These are phyloP conservation scores for Montipora sp. DNA, from an alignment of 64 coral and sea anemone species.

Conservation along the genomic window DNA sequence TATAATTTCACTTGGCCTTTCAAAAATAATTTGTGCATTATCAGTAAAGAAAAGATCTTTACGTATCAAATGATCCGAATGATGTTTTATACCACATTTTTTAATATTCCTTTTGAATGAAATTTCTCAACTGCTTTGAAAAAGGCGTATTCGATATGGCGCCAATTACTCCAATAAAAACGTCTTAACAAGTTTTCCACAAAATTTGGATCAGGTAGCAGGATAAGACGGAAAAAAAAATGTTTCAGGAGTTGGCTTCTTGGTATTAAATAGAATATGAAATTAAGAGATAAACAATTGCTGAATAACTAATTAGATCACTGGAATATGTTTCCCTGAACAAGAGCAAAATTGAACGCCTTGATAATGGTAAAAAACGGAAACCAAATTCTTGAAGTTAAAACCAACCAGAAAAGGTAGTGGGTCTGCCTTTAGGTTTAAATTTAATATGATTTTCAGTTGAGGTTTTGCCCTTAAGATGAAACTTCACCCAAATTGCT, in stretches of 20 bases:
- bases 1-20: too few species aligned
- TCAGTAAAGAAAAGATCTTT: background rate
- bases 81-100: background rate
- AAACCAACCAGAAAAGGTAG: background rate
- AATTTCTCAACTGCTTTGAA: background rate
- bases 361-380: background rate
- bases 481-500: background rate
- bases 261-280: background rate
- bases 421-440: conserved; percentile 9
- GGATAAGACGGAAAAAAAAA: background rate
- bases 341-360: background rate
- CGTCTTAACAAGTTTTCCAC: conserved; percentile 28
- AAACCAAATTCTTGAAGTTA: conserved; percentile 18
- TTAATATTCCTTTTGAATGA: too few species aligned
- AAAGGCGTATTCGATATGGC: background rate
- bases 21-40: too few species aligned
- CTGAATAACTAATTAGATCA: conserved; percentile 7
- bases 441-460: conserved; percentile 27
- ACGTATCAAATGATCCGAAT: background rate
- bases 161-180: conserved; percentile 13
- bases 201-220: background rate
- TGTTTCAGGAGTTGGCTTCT: too few species aligned
- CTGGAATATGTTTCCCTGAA: background rate
- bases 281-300: conserved; percentile 10
- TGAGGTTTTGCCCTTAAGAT: conserved; percentile 21